Conservation (phyloP, 2,113 vertebrate genomes). For the Rhagologus leucostigma region DNA sequence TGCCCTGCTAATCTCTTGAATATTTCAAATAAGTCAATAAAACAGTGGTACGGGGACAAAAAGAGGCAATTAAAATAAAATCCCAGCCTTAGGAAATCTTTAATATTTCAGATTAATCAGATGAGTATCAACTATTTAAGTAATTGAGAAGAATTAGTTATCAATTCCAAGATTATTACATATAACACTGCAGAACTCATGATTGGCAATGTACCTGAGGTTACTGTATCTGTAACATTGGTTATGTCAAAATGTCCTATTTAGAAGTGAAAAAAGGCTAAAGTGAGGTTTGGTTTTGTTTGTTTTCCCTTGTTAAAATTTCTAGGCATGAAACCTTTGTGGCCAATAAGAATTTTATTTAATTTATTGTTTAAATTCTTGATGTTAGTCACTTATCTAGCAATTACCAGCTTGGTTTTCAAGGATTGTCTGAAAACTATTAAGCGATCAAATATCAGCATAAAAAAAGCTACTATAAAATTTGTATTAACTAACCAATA, state of each 20-base stretch:
- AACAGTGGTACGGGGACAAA: neutral
- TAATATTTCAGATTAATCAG: neutral
- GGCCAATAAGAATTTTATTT: neutral
- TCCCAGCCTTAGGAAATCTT: neutral
- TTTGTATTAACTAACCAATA: neutral
- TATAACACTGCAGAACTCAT: neutral
- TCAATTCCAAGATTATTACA: neutral
- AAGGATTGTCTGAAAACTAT: neutral
- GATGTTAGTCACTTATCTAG: neutral
- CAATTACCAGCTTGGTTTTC: neutral
- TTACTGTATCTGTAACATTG: neutral
- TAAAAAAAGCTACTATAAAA: neutral
- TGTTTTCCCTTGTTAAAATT: neutral
- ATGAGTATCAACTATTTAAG: neutral
- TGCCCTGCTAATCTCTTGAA: neutral
- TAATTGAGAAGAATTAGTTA: neutral
- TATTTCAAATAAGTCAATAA: neutral
- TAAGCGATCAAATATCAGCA: neutral
- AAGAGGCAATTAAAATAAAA: neutral
- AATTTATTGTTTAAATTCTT: neutral
- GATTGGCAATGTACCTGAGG: neutral
- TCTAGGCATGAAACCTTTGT: neutral
- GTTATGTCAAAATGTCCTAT: neutral
- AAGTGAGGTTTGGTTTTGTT: neutral
- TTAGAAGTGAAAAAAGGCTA: neutral